Conservation (phyloP, 2,797 vertebrate species). For the Xiphorhynchus erythropygius region DNA sequence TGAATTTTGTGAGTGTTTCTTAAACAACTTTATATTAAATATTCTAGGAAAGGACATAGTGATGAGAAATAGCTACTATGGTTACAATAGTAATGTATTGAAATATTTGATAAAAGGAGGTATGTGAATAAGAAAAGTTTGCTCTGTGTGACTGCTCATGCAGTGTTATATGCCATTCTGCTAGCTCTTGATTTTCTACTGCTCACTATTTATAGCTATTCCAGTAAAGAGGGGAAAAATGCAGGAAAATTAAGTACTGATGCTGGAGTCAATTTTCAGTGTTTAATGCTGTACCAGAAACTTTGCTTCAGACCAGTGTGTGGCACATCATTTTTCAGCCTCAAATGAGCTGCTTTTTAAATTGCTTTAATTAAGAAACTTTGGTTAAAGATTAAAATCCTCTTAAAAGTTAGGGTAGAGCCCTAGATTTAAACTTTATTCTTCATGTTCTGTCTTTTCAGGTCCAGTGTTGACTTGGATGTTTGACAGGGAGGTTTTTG, state of each 20-base stretch:
- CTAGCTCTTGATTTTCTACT: not conserved
- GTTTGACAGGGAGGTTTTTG: not conserved
- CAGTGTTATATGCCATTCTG: not conserved
- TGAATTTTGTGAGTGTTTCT: not conserved
- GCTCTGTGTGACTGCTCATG: not conserved
- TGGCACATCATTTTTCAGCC: not conserved
- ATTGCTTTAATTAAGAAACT: not conserved
- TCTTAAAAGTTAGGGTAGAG: not conserved
- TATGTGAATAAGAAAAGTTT: not conserved
- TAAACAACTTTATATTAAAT: not conserved
- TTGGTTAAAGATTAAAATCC: not conserved
- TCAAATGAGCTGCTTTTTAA: not conserved
- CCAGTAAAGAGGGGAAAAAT: not conserved
- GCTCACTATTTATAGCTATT: not conserved
- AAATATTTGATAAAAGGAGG: not conserved
- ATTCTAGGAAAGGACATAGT: not conserved
- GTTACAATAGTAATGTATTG: not conserved
- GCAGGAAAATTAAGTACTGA: not conserved
- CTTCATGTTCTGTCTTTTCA: not conserved
- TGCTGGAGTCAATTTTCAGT: not conserved
- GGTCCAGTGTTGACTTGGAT: not conserved
- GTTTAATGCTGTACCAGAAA: not conserved
- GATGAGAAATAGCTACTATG: not conserved
- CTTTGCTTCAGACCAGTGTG: not conserved
- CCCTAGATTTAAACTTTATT: not conserved